phyloP scores from a whole-genome alignment of 2,113 vertebrate genomes.

The Aythya baeri region DNA sequence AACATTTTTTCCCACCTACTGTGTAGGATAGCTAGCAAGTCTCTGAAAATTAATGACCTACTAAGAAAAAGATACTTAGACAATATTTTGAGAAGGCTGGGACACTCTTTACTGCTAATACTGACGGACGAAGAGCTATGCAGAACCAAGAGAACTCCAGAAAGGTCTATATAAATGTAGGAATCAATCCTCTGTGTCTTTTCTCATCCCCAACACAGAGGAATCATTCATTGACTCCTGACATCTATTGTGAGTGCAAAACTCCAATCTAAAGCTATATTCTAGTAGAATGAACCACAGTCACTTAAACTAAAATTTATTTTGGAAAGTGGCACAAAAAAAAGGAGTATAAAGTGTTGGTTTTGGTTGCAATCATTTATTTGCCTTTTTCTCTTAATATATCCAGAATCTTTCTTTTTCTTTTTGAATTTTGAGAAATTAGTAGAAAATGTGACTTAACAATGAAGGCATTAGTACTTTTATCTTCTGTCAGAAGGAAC shows the following conservation, averaged over 20 bases:
- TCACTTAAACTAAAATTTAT: background rate
- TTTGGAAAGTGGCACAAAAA: background rate
- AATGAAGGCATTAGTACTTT: background rate
- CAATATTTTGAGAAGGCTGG: background rate
- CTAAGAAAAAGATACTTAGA: background rate
- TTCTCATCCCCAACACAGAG: background rate
- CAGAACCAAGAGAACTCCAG: background rate
- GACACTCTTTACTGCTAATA: background rate
- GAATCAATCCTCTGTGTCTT: background rate
- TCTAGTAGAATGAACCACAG: background rate
- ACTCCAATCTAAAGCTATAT: background rate
- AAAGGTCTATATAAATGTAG: background rate
- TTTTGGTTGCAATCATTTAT: background rate
- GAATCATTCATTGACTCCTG: background rate
- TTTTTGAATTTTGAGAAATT: background rate
- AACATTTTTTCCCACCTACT: constrained; percentile 47
- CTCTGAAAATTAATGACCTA: constrained; percentile 8
- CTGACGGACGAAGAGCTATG: background rate
- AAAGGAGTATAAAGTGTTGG: background rate
- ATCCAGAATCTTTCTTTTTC: background rate
- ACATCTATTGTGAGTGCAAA: background rate
- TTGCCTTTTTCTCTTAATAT: background rate
- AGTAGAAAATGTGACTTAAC: background rate
- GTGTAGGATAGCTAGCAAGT: background rate
- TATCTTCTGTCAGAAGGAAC: background rate